Conservation (phyloP, 2,113 vertebrate species). For the Xiphias gladius region DNA sequence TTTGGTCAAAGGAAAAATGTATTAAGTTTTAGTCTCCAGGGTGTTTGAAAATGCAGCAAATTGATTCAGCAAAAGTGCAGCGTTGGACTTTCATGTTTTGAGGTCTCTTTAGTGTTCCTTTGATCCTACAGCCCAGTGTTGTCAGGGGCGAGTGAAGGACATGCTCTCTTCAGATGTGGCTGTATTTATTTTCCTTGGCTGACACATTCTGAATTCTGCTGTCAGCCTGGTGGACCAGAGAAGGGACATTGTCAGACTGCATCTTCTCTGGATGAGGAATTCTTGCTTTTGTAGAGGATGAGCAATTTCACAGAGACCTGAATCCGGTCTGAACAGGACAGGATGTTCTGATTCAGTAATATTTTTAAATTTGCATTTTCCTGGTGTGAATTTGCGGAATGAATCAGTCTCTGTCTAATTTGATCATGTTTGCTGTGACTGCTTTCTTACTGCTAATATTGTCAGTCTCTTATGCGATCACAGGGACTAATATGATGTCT, state of each 20-base stretch:
- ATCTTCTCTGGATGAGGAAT: conserved; percentile 15
- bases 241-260: conserved; percentile 47
- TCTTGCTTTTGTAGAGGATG: conserved; percentile 3
- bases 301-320: conserved; percentile 23
- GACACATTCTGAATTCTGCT: conserved; percentile 48
- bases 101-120: conserved; percentile 62
- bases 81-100: conserved; percentile 43
- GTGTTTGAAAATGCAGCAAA: conserved; percentile 61
- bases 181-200: conserved; percentile 49
- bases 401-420: conserved; percentile 41
- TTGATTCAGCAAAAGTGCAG: conserved; percentile 67
- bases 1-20: conserved; percentile 24
- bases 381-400: conserved; percentile 40
- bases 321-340: conserved; percentile 38
- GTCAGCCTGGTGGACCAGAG: conserved; percentile 35
- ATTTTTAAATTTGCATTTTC: conserved; percentile 40
- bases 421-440: conserved; percentile 12
- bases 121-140: conserved; percentile 57
- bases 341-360: conserved; percentile 37
- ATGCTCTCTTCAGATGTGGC: conserved; percentile 45
- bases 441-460: neutral
- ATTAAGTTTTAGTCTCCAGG: conserved; percentile 29
- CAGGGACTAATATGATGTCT: neutral
- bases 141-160: conserved; percentile 65
- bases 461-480: neutral